Evolutionary conservation across 2,797 vertebrate genomes (phyloP).

Genomic region (Eulemur mongoz): DNA sequence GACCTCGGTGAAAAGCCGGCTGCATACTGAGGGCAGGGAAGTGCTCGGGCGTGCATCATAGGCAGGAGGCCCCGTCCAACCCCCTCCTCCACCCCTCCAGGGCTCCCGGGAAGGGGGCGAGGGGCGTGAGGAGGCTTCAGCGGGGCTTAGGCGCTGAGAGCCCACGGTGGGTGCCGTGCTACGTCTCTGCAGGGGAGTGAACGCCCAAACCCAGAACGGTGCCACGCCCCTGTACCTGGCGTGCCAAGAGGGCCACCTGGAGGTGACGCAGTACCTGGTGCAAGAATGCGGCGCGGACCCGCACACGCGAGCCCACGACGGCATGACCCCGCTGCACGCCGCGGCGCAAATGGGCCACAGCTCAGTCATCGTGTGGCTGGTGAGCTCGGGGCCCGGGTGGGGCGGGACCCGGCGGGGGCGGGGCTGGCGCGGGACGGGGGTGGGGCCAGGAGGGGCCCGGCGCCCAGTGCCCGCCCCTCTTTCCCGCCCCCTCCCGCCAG

Average conservation of each 20-base stretch:
- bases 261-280: constrained; percentile 95
- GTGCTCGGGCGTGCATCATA: neutral
- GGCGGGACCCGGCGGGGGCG: too few relatives aligned
- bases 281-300: constrained; percentile 95
- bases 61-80: neutral
- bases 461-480: neutral
- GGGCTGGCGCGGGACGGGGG: neutral
- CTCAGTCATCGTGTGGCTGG: constrained; percentile 97
- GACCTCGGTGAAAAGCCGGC: neutral
- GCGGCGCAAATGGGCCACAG: constrained; percentile 99
- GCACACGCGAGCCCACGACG: constrained; percentile 91
- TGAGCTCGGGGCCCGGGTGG: constrained; percentile 72
- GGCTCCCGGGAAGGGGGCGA: neutral
- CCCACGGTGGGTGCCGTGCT: neutral
- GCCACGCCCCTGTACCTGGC: constrained; percentile 99
- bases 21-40: neutral
- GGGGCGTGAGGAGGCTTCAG: neutral
- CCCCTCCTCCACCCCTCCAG: neutral
- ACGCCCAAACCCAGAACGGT: constrained; percentile 97
- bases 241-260: constrained; percentile 98
- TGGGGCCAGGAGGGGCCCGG: neutral
- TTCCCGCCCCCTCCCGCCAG: constrained; percentile 77
- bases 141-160: neutral
- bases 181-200: constrained; percentile 83
- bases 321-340: constrained; percentile 96